Evolutionary conservation across 2,888 invertebrate genomes (phyloP), one percentile per base, ranked within the genome.

Genomic region (Morpho deidamia): DNA sequence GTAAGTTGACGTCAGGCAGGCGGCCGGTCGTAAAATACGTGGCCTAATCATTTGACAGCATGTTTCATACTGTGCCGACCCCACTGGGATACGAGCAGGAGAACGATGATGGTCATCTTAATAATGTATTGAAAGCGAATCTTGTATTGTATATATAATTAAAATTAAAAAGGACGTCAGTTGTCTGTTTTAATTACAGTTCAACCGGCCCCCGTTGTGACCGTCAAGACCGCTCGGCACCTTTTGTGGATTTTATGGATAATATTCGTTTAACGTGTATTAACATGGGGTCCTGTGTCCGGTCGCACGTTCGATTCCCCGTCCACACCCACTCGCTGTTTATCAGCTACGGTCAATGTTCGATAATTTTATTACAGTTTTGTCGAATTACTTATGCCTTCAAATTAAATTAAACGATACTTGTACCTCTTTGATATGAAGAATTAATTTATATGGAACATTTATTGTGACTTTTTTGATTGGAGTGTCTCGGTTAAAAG

Each of bases 281-380:
- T 78, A 79, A 84, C 86, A 85, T 76, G 80, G 70, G 72, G 77
- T 70, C 74, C 71, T 74, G 74, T 82, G 84, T 84, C 83, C 81
- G 77, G 76, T 75, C 81, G 78, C 80, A 75, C 78, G 72, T 70
- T 64, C 71, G 67, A 63, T 68, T 64, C 65, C 68, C 67, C 60
- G 55, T 70, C 71, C 69, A 69, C 76, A 67, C 78, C 73, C 77
- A 78, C 82, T 72, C 72, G 61, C 61, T 41, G 57, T 61, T 81
- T 87, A 87, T 86, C 85, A 74, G 69, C 53, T 64, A 69, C 81
- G 83, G 83, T 82, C 85, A 81, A 76, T 78, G 79, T 81, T 83
- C 83, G 88, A 87, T 87, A 85, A 86, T 86, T 88, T 88, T 86
- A 86, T 81, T 84, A 87, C 85, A 81, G 87, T 85, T 88, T 87